phyloP scores from a whole-genome alignment of 2,113 vertebrate species.

The Nothocercus nigrocapillus region DNA sequence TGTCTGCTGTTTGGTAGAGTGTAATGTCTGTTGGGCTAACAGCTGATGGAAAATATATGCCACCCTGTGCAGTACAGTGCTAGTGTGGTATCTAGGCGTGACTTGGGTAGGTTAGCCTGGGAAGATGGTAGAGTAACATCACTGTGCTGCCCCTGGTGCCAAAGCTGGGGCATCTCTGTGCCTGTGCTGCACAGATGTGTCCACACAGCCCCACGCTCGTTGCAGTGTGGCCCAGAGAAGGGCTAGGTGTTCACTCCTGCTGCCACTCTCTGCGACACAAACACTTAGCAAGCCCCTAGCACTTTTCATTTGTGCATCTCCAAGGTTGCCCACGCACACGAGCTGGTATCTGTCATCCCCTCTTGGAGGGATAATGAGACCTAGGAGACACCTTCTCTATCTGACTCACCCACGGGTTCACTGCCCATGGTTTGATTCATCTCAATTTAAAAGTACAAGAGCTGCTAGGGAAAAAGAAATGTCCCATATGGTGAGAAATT shows the following conservation, averaged over 20 bases:
- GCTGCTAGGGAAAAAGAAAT: background rate
- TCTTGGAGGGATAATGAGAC: background rate
- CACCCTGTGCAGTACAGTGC: background rate
- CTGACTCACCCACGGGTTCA: background rate
- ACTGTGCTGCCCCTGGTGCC: background rate
- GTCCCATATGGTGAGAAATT: background rate
- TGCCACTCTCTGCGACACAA: background rate
- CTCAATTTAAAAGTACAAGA: background rate
- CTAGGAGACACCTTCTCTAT: background rate
- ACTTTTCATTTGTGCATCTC: background rate
- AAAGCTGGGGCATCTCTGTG: accelerated
- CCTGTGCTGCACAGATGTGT: background rate
- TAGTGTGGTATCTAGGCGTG: background rate
- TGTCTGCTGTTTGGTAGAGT: background rate
- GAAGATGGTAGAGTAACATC: background rate
- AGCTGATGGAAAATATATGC: background rate
- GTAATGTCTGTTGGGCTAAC: background rate
- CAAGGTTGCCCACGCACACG: background rate
- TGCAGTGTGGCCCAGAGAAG: background rate
- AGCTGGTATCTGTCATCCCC: background rate
- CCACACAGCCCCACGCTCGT: accelerated
- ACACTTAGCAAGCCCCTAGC: background rate
- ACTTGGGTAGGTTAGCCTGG: background rate
- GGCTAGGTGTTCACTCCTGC: background rate
- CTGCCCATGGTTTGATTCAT: background rate